Evolutionary conservation across 2,888 invertebrate species (phyloP), one percentile per base, ranked within the genome.

Genomic region (Eupelmus urozonus): DNA sequence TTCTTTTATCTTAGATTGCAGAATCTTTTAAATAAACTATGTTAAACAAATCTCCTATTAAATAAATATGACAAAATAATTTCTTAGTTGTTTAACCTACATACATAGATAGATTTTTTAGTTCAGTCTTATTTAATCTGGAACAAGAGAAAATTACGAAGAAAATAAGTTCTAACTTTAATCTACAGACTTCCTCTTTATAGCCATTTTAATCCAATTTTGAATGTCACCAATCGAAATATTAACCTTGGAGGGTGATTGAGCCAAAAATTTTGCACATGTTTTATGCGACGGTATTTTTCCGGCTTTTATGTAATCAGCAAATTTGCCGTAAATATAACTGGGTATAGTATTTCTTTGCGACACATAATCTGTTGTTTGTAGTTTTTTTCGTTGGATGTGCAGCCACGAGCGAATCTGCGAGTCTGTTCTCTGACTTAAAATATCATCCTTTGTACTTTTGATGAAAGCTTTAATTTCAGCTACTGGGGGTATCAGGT

Each of bases 321-420:
- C 34, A 67, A 55, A 67, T 20, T 27, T 23, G 1, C 20, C 29
- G 13, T 67, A 67, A 40, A 67, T 55, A 34, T 55, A 67, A 23
- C 16, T 25, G 13, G 67, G 67, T 18, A 67, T 55, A 25, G 53
- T 29, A 40, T 67, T 67, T 23, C 55, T 67, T 2, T 16, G 18
- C 11, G 67, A 55, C 34, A 55, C 5, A 23, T 34, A 34, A 23
- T 27, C 4, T 29, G 1, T 7, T 4, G 11, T 20, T 55, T 40
- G 53, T 0, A 9, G 34, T 5, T 34, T 11, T 23, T 34, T 23
- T 18, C 67, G 1, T 34, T 67, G 20, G 0, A 16, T 20, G 23
- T 67, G 67, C 13, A 67, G 34, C 67, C 67, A 67, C 23, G 67
- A 20, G 3, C 67, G 20, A 16, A 55, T 55, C 23, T 53, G 67